phyloP scores from a whole-genome alignment of 2,888 invertebrate genomes.

The Hipparchia sbordonii region DNA sequence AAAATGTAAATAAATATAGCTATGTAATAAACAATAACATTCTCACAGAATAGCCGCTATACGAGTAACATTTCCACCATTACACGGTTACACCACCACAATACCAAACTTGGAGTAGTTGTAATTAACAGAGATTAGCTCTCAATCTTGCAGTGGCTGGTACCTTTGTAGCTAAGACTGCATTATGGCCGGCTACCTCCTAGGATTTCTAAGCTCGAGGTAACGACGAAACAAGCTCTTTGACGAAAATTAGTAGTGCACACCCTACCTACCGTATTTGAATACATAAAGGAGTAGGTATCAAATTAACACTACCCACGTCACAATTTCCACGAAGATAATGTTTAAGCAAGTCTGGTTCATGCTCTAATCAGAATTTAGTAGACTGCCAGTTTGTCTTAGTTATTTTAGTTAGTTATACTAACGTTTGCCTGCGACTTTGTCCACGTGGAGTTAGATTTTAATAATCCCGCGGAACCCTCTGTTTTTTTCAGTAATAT shows the following conservation, averaged over 20 bases:
- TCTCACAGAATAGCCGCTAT: neutral
- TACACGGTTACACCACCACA: slow-evolving; percentile 24
- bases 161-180: slow-evolving; percentile 38
- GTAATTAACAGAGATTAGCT: slow-evolving; percentile 67
- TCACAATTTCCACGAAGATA: neutral
- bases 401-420: too few species aligned
- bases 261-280: neutral
- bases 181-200: slow-evolving; percentile 34
- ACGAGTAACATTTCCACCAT: slow-evolving; percentile 10
- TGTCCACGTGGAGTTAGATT: too few species aligned
- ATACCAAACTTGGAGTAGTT: slow-evolving; percentile 43
- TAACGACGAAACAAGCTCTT: slow-evolving; percentile 36
- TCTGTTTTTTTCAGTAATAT: too few species aligned
- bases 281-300: slow-evolving; percentile 15
- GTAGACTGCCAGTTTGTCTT: neutral
- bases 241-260: slow-evolving; percentile 37
- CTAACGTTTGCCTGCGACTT: too few species aligned
- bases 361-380: neutral
- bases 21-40: too few species aligned
- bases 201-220: slow-evolving; percentile 35
- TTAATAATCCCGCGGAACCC: too few species aligned
- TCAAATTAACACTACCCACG: neutral
- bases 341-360: neutral
- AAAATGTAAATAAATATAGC: too few species aligned
- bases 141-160: slow-evolving; percentile 49